phyloP scores from a whole-genome alignment of 2,888 invertebrate genomes.

The Zygogramma bicolorata region DNA sequence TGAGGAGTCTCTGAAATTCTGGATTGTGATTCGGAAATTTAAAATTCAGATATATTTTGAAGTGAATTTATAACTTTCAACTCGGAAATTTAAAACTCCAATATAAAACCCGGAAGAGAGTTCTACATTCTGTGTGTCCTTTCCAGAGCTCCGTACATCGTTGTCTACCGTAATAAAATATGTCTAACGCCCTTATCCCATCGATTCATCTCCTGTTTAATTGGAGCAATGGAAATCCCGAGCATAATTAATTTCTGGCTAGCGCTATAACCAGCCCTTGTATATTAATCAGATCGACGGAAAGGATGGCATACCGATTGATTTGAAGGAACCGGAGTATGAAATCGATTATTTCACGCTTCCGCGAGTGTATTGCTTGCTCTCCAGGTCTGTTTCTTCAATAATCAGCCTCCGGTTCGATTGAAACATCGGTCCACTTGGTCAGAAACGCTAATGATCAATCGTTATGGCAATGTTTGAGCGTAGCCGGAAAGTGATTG shows the following conservation, averaged over 20 bases:
- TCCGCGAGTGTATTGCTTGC: background rate
- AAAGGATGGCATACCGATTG: background rate
- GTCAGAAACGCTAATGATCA: background rate
- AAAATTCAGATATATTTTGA: no score
- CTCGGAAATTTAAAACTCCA: no score
- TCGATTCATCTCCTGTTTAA: no score
- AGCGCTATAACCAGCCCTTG: no score
- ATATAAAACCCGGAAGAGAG: no score
- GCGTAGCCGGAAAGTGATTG: background rate
- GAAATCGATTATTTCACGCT: constrained; percentile 27
- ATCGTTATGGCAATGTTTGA: background rate
- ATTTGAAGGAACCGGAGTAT: constrained; percentile 12
- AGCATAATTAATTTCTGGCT: no score
- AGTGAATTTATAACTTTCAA: no score
- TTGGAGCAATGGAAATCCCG: no score
- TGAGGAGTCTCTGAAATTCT: no score
- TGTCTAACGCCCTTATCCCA: no score
- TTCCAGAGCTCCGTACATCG: background rate
- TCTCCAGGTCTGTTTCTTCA: background rate
- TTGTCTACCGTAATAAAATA: no score
- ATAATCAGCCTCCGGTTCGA: background rate
- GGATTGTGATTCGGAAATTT: no score
- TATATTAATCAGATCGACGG: background rate
- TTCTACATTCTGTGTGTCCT: background rate
- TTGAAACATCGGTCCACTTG: background rate